Evolutionary conservation across 2,113 vertebrate species (phyloP).

Genomic region (Pica pica): DNA sequence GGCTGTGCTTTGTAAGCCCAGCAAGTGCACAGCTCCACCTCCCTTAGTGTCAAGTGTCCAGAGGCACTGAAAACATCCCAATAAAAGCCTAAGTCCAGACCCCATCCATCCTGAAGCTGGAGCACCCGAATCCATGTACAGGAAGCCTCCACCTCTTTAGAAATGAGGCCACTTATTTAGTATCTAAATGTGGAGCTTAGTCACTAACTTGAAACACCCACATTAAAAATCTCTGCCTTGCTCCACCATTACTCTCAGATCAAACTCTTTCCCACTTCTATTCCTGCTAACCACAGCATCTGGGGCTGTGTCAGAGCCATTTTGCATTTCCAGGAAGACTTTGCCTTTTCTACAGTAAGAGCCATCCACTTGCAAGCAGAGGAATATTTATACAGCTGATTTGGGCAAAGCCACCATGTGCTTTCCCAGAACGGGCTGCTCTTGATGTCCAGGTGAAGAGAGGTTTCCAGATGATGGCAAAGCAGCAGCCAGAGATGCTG

Average conservation of each 20-base stretch:
- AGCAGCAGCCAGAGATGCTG: not conserved
- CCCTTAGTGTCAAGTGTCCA: not conserved
- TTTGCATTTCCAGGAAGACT: conserved; percentile 48
- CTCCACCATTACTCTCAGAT: conserved; percentile 31
- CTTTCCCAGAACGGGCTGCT: conserved; percentile 40
- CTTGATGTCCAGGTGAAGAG: not conserved
- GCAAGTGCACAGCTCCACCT: not conserved
- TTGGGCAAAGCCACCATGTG: not conserved
- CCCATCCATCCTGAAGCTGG: not conserved
- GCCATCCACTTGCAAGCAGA: not conserved
- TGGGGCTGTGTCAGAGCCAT: conserved; percentile 51
- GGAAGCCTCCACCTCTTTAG: conserved; percentile 49
- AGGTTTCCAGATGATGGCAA: not conserved
- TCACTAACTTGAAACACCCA: conserved; percentile 43
- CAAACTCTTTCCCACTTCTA: conserved; percentile 54
- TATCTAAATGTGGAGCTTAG: conserved; percentile 52
- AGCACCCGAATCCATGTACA: not conserved
- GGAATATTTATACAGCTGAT: conserved; percentile 44
- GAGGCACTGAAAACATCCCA: not conserved
- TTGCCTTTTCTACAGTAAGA: conserved; percentile 42
- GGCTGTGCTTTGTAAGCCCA: not conserved
- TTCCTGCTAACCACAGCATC: conserved; percentile 60
- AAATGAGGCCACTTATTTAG: conserved; percentile 53
- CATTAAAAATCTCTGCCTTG: conserved; percentile 43
- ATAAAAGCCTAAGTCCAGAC: not conserved